Base-by-base conservation (phyloP, 2,797 vertebrate genomes). In the Danio tinwini region DNA sequence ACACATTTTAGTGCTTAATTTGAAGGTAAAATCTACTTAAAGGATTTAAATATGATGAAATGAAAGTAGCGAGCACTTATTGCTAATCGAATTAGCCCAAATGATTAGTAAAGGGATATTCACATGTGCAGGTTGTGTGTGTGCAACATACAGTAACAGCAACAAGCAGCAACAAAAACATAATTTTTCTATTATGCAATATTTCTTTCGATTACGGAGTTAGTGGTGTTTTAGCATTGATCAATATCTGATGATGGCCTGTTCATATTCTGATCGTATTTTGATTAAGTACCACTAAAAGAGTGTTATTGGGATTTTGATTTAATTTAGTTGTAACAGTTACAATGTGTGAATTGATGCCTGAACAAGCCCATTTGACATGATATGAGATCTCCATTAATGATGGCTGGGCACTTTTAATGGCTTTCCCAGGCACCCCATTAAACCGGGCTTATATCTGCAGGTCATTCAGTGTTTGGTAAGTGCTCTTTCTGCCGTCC, bases 381-480 rank as follows among this genome's bases (percentile, higher is more conserved):
- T 85, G 81, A 89, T 84, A 88, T 83, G 85, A 89, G 90, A 88
- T 80, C 40, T 74, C 16, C 76, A 86, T 85, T 88, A 87, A 92
- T 86, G 89, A 86, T 19, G 53, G 80, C 81, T 88, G 85, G 86
- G 83, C 84, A 84, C 87, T 82, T 29, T 89, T 89, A 91, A 89
- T 86, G 85, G 86, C 84, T 81, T 37, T 71, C 84, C 80, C 84
- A 88, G 86, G 87, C 86, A 81, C 86, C 69, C 75, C 65, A 77
- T 86, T 88, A 86, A 89, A 90, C 75, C 84, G 62, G 88, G 55
- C 84, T 89, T 86, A 83, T 89, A 85, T 83, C 69, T 70, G 85
- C 88, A 86, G 90, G 83, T 91, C 86, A 89, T 87, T 90, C 87
- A 83, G 79, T 85, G 89, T 79, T 83, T 88, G 64, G 87, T 84